Percentiles rank a stretch among this genome's conserved stretches.
These are phyloP conservation scores for Netta rufina DNA, from an alignment of 2,797 vertebrate species.

Conservation along the genomic window DNA sequence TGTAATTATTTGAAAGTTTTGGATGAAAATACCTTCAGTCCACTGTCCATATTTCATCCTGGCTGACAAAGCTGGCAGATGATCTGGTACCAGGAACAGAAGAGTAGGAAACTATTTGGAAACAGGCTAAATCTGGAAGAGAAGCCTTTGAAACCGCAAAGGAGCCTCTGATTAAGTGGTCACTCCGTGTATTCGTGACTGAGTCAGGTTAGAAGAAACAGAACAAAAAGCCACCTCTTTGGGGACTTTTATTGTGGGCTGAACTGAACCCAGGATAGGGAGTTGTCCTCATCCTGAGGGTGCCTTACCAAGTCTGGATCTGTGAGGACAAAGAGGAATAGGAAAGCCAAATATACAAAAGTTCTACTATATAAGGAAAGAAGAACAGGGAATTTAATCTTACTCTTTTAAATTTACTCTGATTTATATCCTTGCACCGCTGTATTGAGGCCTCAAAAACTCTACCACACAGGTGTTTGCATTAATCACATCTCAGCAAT, in stretches of 20 bases:
- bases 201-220: constrained; percentile 28
- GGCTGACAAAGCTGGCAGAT: constrained; percentile 67
- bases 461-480: not conserved
- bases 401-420: not conserved
- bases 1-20: constrained; percentile 68
- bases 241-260: not conserved
- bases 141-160: constrained; percentile 24
- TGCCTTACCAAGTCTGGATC: not conserved
- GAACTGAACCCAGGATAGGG: not conserved
- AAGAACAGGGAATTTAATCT: not conserved
- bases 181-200: not conserved
- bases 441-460: not conserved
- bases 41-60: constrained; percentile 43
- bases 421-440: not conserved
- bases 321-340: constrained; percentile 14
- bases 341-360: not conserved
- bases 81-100: constrained; percentile 41
- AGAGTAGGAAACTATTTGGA: constrained; percentile 52
- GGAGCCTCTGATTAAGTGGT: constrained; percentile 58
- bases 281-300: not conserved
- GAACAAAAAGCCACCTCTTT: constrained; percentile 34
- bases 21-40: constrained; percentile 30
- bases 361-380: not conserved
- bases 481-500: not conserved
- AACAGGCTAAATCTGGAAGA: constrained; percentile 50